Base-by-base conservation (phyloP, 2,797 vertebrate species). In the Harpagifer antarcticus region DNA sequence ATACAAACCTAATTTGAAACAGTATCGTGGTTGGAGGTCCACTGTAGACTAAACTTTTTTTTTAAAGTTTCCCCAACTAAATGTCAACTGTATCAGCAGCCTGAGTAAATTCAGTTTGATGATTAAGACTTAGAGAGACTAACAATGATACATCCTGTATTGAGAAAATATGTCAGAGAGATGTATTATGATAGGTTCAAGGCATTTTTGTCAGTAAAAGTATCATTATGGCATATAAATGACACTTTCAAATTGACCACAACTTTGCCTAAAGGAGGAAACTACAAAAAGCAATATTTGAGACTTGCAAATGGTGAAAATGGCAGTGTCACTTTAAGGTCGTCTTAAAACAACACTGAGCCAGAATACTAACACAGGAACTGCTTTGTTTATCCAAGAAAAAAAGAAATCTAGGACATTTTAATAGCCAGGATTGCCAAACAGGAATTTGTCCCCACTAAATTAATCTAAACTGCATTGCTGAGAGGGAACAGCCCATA, bases 311-410 rank as follows among this genome's bases (percentile, higher is more conserved):
- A 72, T 9, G 14, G 14, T 16, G 13, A 56, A 9, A 60, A 27
- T 56, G 20, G 44, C 49, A 15, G 43, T 19, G 43, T 33, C 33
- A 33, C 33, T 33, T 33, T 33, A 33, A 33, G 6, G 33, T 67
- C 42, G 56, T 64, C 64, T 68, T 31, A 47, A 58, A 68, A 52
- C 44, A 52, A 42, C 1, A 31, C 62, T 2, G 1, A 53, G 43
- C 23, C 31, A 3, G 9, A 5, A 31, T 9, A 3, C 0, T 14
- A 2, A 2, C 14, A 56, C 6, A 40, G 16, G 10, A 43, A 62
- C 31, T 6, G 55, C 4, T n/a, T 40, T 6, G 81, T 76, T 37
- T 49, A 47, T 23, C 14, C 63, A 13, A 17, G 19, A 48, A 11
- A 20, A 47, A 50, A 62, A 9, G 9, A 15, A 19, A 45, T 42